phyloP scores from a whole-genome alignment of 2,113 vertebrate species.

The Calcarius ornatus region DNA sequence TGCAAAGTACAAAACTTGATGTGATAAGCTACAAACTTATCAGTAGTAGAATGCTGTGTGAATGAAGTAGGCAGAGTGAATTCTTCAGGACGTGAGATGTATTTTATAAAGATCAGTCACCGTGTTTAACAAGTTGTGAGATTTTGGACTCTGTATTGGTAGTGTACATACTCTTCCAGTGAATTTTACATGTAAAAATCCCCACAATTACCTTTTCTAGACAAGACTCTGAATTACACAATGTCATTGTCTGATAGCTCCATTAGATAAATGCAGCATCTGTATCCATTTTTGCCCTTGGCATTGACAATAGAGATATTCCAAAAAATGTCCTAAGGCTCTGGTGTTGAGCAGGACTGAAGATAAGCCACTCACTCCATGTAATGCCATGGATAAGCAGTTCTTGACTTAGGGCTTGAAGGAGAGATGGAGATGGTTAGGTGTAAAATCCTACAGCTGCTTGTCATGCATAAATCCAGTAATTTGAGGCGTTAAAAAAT shows the following conservation, averaged over 20 bases:
- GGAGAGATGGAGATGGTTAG: neutral
- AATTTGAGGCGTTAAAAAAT: neutral
- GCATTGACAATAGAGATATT: neutral
- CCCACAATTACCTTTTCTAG: neutral
- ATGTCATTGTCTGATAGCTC: neutral
- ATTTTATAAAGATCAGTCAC: neutral
- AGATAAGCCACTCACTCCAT: neutral
- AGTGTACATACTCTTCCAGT: neutral
- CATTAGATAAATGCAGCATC: neutral
- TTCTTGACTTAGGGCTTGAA: neutral
- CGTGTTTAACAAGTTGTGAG: neutral
- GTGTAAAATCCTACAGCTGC: neutral
- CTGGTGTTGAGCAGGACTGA: neutral
- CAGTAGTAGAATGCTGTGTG: neutral
- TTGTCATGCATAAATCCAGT: neutral
- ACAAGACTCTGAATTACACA: neutral
- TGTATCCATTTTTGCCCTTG: neutral
- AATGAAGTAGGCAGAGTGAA: neutral
- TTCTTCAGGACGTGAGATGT: neutral
- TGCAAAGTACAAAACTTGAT: neutral
- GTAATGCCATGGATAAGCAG: neutral
- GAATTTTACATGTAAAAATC: neutral
- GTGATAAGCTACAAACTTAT: neutral
- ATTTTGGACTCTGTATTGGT: neutral
- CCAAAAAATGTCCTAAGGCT: neutral